These are phyloP conservation scores for Ceratosolen fusciceps DNA, from an alignment of 1,140 invertebrate species.

Conservation along the genomic window DNA sequence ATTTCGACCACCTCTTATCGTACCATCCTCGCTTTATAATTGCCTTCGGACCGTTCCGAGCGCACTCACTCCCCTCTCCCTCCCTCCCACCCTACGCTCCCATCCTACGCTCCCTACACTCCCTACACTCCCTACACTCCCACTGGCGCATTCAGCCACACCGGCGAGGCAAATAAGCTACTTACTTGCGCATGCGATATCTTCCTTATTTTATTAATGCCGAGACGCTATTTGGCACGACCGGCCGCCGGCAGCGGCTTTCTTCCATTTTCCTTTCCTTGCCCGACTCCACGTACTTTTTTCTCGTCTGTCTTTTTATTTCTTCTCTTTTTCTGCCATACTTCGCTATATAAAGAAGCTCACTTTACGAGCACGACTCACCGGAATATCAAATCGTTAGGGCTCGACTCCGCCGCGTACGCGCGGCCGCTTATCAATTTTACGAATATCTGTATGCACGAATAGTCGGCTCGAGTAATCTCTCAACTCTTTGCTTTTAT, in stretches of 20 bases:
- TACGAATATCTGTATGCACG: conserved; percentile 16
- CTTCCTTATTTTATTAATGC: conserved; percentile 44
- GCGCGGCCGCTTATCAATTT: background rate
- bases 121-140: background rate
- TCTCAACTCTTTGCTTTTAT: background rate
- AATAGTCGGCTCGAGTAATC: conserved; percentile 9
- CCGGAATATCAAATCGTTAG: conserved; percentile 16
- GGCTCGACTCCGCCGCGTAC: conserved; percentile 11
- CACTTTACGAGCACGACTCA: conserved; percentile 7
- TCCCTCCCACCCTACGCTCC: background rate
- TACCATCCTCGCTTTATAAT: conserved; percentile 22
- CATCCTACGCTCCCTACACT: background rate
- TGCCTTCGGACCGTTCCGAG: background rate
- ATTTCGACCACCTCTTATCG: too few species aligned
- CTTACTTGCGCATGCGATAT: conserved; percentile 38
- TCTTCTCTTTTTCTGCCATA: too few species aligned
- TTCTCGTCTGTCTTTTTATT: conserved; percentile 1
- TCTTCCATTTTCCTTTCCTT: conserved; percentile 22
- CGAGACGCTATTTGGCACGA: background rate
- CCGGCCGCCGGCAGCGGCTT: background rate
- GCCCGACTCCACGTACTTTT: too few species aligned
- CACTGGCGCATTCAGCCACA: too few species aligned
- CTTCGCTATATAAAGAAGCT: conserved; percentile 27
- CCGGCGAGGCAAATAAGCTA: background rate
- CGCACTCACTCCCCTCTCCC: background rate